Evolutionary conservation across 1,140 invertebrate species (phyloP).

Genomic region (Chelonus insularis): DNA sequence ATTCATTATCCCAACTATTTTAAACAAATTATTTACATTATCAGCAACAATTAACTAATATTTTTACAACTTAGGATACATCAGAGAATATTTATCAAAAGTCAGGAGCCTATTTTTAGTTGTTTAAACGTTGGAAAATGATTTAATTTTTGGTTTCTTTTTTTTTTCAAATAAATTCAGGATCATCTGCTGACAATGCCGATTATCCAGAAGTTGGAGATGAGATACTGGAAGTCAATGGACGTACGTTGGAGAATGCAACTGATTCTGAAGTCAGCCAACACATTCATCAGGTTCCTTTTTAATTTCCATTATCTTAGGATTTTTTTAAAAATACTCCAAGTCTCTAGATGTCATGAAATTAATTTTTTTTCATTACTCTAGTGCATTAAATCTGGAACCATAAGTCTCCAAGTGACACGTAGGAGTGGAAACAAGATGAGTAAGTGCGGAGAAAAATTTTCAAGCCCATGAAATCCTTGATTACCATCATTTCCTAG

Average conservation of each 20-base stretch:
- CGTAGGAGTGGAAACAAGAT: constrained; percentile 81
- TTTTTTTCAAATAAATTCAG: constrained; percentile 55
- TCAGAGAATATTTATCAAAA: too few species aligned
- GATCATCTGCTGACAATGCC: constrained; percentile 87
- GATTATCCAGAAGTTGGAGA: constrained; percentile 91
- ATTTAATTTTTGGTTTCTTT: background rate
- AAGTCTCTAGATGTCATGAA: too few species aligned
- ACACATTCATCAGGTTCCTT: constrained; percentile 87
- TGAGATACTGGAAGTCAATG: constrained; percentile 96
- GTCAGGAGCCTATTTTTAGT: background rate
- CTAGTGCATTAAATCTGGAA: constrained; percentile 92
- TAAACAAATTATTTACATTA: too few species aligned
- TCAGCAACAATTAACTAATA: too few species aligned
- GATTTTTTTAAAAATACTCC: background rate
- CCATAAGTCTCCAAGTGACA: constrained; percentile 90
- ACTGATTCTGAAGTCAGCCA: constrained; percentile 87
- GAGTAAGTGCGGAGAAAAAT: too few species aligned
- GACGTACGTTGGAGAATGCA: constrained; percentile 83
- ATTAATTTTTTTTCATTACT: too few species aligned
- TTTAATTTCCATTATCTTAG: background rate
- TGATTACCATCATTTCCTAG: too few species aligned
- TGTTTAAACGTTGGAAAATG: background rate
- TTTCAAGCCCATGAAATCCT: too few species aligned
- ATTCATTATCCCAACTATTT: too few species aligned
- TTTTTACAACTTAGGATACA: too few species aligned